These are phyloP conservation scores for Philonicus albiceps DNA, from an alignment of 2,888 invertebrate species.

Conservation along the genomic window DNA sequence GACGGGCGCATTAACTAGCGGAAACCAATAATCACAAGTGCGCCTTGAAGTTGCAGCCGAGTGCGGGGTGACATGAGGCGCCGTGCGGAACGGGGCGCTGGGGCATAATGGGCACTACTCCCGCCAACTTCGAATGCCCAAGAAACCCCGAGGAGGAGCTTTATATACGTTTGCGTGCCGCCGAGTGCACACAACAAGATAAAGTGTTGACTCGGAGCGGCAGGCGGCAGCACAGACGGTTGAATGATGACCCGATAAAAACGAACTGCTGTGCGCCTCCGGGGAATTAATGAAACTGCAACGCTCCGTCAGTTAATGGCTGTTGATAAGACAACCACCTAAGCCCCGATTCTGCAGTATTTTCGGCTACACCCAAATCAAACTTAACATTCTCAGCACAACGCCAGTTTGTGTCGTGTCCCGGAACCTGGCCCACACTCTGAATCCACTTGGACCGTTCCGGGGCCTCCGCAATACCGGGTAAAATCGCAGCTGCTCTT, in stretches of 20 bases:
- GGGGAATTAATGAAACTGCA: slow-evolving; percentile 31
- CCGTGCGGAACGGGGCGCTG: not conserved
- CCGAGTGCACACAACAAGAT: not conserved
- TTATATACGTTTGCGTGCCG: not conserved
- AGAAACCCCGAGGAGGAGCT: not conserved
- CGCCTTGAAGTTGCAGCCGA: not conserved
- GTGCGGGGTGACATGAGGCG: not conserved
- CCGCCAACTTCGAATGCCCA: not conserved
- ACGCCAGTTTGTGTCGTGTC: not conserved
- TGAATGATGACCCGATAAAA: slow-evolving; percentile 8
- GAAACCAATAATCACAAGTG: slow-evolving; percentile 19
- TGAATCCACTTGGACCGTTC: not conserved
- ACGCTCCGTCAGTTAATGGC: not conserved
- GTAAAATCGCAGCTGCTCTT: not conserved
- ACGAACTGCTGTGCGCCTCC: slow-evolving; percentile 11
- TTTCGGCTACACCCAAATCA: slow-evolving; percentile 2
- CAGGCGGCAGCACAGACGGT: not conserved
- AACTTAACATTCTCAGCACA: not conserved
- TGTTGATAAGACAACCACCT: not conserved
- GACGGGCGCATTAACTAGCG: slow-evolving; percentile 3
- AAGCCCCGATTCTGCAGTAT: not conserved
- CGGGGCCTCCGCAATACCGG: not conserved
- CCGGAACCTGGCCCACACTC: not conserved
- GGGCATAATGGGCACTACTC: not conserved
- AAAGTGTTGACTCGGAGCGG: not conserved